Percentiles rank a stretch among this genome's conserved stretches.
Conservation (phyloP, 2,888 invertebrate species). For the Apodemia zela region DNA sequence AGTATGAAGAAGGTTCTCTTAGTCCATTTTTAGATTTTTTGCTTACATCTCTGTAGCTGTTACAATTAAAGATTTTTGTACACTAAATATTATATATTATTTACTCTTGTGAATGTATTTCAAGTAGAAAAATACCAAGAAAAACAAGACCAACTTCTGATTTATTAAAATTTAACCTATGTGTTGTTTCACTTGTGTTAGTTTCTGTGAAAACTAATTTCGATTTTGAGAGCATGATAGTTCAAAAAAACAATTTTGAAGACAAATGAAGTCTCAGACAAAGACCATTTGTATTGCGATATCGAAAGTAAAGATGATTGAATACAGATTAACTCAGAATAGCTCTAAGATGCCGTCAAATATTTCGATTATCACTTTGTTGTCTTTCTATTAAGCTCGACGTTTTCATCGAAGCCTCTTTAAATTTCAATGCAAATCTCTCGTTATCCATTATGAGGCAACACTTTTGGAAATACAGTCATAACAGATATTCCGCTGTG, state of each 20-base stretch:
- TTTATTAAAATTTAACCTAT: too few species aligned
- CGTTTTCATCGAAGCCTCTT: slow-evolving; percentile 35
- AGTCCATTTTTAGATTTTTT: too few species aligned
- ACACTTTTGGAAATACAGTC: slow-evolving; percentile 31
- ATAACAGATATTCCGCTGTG: slow-evolving; percentile 31
- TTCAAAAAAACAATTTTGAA: not conserved
- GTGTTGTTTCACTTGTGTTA: too few species aligned
- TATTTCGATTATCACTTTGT: slow-evolving; percentile 52
- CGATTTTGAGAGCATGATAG: not conserved
- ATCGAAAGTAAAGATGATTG: slow-evolving; percentile 12
- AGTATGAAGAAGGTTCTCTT: too few species aligned
- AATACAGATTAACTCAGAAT: slow-evolving; percentile 44
- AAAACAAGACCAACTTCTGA: too few species aligned
- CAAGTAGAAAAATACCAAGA: too few species aligned
- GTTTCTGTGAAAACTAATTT: not conserved
- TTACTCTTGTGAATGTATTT: too few species aligned
- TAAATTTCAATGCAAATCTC: slow-evolving; percentile 48
- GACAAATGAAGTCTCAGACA: not conserved
- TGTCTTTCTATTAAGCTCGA: slow-evolving; percentile 53
- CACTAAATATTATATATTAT: too few species aligned
- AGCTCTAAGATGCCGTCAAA: slow-evolving; percentile 45
- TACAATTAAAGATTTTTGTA: too few species aligned
- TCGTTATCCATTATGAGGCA: slow-evolving; percentile 41
- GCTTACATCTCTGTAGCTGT: too few species aligned
- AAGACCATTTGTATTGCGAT: not conserved